phyloP scores from a whole-genome alignment of 2,797 vertebrate genomes.

The Somateria mollissima region DNA sequence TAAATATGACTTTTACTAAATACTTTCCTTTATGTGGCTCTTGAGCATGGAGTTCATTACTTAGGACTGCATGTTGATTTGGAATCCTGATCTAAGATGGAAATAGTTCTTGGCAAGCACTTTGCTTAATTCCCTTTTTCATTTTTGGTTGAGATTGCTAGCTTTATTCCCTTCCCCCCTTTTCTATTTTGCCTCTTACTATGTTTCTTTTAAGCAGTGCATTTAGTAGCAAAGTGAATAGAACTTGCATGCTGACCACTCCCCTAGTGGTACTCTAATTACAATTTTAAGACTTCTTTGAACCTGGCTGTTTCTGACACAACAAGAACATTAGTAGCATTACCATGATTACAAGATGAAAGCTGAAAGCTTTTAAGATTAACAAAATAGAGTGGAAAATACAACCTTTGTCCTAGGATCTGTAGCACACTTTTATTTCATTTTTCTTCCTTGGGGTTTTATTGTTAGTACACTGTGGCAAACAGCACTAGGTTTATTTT shows the following conservation, averaged over 20 bases:
- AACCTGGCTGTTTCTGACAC: slow-evolving; percentile 11
- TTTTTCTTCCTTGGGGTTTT: not conserved
- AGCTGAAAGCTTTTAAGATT: not conserved
- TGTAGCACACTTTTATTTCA: not conserved
- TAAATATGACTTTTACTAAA: not conserved
- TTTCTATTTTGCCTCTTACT: not conserved
- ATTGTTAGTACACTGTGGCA: not conserved
- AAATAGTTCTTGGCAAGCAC: slow-evolving; percentile 24
- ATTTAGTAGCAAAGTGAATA: not conserved
- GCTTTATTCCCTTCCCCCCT: not conserved
- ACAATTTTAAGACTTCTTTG: slow-evolving; percentile 1
- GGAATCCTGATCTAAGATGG: not conserved
- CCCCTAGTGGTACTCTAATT: not conserved
- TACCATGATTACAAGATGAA: not conserved
- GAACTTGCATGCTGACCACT: not conserved
- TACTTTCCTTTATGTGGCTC: slow-evolving; percentile 17
- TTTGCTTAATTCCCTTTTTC: slow-evolving; percentile 11
- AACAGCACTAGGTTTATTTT: slow-evolving; percentile 1
- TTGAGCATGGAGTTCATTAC: not conserved
- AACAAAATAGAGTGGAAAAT: not conserved
- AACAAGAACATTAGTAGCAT: slow-evolving; percentile 2
- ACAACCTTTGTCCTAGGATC: not conserved
- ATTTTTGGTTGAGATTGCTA: not conserved
- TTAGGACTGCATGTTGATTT: not conserved
- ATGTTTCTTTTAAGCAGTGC: not conserved